Conservation (phyloP, 2,113 vertebrate species). For the Vidua chalybeata region DNA sequence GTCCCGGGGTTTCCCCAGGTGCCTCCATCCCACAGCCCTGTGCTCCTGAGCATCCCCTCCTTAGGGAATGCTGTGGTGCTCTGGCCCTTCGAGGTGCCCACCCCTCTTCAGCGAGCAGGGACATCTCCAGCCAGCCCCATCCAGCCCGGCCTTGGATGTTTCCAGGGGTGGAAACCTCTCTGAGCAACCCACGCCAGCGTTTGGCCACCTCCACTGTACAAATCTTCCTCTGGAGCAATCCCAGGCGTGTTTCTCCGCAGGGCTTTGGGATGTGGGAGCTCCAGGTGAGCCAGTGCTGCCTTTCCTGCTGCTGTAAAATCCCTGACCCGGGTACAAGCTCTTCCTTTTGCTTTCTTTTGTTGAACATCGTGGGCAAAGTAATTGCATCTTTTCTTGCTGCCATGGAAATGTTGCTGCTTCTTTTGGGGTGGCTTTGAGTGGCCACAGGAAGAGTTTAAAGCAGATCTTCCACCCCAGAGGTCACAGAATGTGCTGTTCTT, state of each 20-base stretch:
- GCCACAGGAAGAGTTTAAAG: neutral
- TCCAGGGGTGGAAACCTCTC: neutral
- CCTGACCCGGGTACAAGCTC: fast-evolving
- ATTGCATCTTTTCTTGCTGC: fast-evolving
- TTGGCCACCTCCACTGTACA: neutral
- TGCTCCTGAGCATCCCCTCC: neutral
- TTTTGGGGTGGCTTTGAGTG: neutral
- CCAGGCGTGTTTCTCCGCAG: fast-evolving
- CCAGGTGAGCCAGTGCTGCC: neutral
- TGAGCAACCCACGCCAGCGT: too few relatives aligned
- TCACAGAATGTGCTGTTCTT: neutral
- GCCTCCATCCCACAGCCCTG: too few relatives aligned
- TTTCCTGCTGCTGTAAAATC: neutral
- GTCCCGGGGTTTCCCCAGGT: neutral
- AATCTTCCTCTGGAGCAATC: neutral
- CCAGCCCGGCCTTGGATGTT: neutral
- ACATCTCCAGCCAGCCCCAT: neutral
- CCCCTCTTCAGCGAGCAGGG: neutral
- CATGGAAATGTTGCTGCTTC: fast-evolving
- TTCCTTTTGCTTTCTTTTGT: neutral
- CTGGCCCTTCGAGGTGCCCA: neutral
- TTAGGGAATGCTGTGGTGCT: neutral
- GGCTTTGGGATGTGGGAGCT: neutral
- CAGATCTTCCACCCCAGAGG: neutral
- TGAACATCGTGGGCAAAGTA: fast-evolving